Base-by-base conservation (phyloP, 30 jellyfish, hydroid and myxozoan species). In the Haliclystus octoradiatus region DNA sequence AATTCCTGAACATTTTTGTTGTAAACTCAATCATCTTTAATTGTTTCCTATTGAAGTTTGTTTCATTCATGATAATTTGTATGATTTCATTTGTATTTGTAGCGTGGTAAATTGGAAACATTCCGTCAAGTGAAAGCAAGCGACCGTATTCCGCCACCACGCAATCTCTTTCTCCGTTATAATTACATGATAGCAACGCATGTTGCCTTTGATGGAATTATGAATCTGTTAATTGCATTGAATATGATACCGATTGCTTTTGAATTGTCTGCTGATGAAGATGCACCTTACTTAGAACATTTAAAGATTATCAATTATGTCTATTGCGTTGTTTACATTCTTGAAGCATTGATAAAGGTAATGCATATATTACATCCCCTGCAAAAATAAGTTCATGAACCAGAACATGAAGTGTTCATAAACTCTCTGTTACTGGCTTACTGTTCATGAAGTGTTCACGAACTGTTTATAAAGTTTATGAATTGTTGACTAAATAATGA, bases 131-230 rank as follows among this genome's bases (percentile, higher is more conserved):
- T 64, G 78, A 75, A 84, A 31, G 92, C 96, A 32, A 63, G 82
- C 9, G 96, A 86, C 19, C 71, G 93, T 5, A 88, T 86, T 0
- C 94, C 96, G 0, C 96, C 96, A 19, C 96, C 96, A 63, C 62
- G 92, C n/a, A 86, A 86, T 69, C 66, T 79, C 50, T 86, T 86
- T 62, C 82, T 86, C 0, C 96, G 96, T 15, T 86, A 86, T 83
- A 67, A 76, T 76, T 86, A 86, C 84, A 47, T 86, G 94, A 86
- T 79, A 25, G 91, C 94, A 2, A 86, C 96, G 5, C 94, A 86
- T 66, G 87, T 86, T 66, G 88, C 92, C 2, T 86, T 86, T 50
- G 96, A 86, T 46, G 77, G 73, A 14, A 69, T 76, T 12, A 79
- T 86, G 86, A 86, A 86, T 40, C 70, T 79, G 15, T 52, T 86